A percentile compares a stretch with the other conserved stretches of the same genome.
Evolutionary conservation across 2,113 vertebrate genomes (phyloP).

Genomic region (Vulpes ferrilata): DNA sequence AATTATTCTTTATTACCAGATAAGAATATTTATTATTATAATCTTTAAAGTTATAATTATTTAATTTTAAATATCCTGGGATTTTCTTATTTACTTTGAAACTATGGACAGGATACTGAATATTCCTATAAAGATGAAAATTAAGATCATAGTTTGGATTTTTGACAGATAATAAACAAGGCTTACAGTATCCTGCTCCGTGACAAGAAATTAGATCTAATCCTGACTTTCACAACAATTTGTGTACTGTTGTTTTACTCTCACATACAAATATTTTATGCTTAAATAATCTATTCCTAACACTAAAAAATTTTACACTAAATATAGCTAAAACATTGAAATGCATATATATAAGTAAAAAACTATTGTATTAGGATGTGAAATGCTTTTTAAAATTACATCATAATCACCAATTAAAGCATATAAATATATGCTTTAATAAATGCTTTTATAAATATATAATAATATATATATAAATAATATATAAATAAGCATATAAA

Average conservation of each 20-base stretch:
- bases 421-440: no score
- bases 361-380: not conserved
- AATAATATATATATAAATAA: no score
- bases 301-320: not conserved
- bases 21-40: not conserved
- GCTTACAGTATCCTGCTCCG: not conserved
- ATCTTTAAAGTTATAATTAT: not conserved
- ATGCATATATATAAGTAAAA: not conserved
- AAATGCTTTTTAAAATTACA: not conserved
- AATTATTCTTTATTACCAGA: not conserved
- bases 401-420: not conserved
- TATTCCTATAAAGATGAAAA: not conserved
- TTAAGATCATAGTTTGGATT: not conserved
- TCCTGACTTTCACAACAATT: not conserved
- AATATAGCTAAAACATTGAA: not conserved
- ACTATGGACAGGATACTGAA: not conserved
- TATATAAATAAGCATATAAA: no score
- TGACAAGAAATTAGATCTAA: not conserved
- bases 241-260: not conserved
- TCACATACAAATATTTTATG: not conserved
- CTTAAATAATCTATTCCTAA: not conserved
- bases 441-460: no score
- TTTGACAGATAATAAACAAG: not conserved
- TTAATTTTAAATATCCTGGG: not conserved
- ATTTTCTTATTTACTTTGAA: not conserved